These are phyloP conservation scores for Volucella inflata DNA, from an alignment of 2,888 invertebrate genomes.

Conservation along the genomic window DNA sequence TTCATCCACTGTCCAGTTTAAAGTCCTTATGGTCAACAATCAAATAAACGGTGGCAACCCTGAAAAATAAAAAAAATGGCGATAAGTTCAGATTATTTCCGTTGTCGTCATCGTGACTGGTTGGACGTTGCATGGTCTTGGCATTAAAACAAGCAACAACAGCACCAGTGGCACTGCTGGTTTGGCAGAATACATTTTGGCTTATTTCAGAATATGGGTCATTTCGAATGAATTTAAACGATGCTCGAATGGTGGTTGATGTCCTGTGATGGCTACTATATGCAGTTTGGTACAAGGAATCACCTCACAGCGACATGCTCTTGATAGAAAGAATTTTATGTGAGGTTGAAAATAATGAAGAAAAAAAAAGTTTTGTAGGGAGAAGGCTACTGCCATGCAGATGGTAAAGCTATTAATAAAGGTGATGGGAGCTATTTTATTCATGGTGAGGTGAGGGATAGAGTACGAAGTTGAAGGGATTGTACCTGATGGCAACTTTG, in stretches of 20 bases:
- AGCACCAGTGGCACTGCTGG: slow-evolving; percentile 11
- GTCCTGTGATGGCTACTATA: slow-evolving; percentile 14
- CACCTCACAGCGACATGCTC: slow-evolving; percentile 17
- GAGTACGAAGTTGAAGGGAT: no score
- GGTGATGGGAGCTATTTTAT: no score
- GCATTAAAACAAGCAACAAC: not conserved
- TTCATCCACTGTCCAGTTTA: no score
- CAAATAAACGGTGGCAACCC: no score
- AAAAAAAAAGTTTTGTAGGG: not conserved
- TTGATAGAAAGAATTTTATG: slow-evolving; percentile 19
- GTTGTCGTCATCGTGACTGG: not conserved
- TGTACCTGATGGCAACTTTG: no score
- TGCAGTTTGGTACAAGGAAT: slow-evolving; percentile 13
- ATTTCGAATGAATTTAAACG: slow-evolving; percentile 58
- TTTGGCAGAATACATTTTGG: slow-evolving; percentile 39
- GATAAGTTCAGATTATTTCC: slow-evolving; percentile 58
- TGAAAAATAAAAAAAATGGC: slow-evolving; percentile 2
- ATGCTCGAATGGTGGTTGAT: slow-evolving; percentile 31
- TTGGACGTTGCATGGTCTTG: slow-evolving; percentile 2
- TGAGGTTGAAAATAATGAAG: slow-evolving; percentile 1
- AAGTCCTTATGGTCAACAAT: no score
- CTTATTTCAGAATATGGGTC: slow-evolving; percentile 58
- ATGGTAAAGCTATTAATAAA: no score
- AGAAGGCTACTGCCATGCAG: no score
- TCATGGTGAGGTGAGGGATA: no score